phyloP scores from a whole-genome alignment of 2,888 invertebrate species.

The Drosophila rubida region DNA sequence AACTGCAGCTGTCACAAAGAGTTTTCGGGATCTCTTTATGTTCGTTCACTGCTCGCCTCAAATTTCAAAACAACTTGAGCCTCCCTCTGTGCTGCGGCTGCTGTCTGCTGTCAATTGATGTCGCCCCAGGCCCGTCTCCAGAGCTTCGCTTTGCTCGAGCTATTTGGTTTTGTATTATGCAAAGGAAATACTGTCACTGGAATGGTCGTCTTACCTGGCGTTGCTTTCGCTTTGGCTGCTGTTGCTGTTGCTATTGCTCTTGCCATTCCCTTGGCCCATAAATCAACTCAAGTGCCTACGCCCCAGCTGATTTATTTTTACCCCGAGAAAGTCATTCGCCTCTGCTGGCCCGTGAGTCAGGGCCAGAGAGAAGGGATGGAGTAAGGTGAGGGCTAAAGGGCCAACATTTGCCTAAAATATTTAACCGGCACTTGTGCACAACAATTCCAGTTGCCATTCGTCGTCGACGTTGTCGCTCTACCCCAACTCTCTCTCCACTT shows the following conservation, averaged over 20 bases:
- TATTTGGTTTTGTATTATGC: constrained; percentile 66
- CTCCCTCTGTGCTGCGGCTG: constrained; percentile 20
- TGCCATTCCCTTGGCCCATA: constrained; percentile 65
- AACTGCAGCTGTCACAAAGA: constrained; percentile 55
- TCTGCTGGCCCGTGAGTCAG: not conserved
- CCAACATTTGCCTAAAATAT: constrained; percentile 76
- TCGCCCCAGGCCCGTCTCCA: constrained; percentile 40
- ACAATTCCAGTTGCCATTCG: constrained; percentile 70
- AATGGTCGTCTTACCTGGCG: constrained; percentile 62
- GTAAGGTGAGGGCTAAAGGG: constrained; percentile 3
- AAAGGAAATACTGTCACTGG: constrained; percentile 60
- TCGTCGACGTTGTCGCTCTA: constrained; percentile 18
- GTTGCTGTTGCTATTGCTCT: constrained; percentile 29
- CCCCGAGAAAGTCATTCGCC: constrained; percentile 54
- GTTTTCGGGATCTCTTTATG: constrained; percentile 24
- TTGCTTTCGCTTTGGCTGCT: constrained; percentile 6
- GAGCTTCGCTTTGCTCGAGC: constrained; percentile 43
- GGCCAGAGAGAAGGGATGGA: not conserved
- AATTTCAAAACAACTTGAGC: constrained; percentile 55
- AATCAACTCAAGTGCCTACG: constrained; percentile 80
- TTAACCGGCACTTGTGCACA: constrained; percentile 77
- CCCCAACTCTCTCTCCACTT: constrained; percentile 7
- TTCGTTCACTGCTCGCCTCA: constrained; percentile 24
- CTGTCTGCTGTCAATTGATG: constrained; percentile 54
- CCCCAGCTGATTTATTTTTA: constrained; percentile 78